A percentile compares a stretch with the other conserved stretches of the same genome.
Evolutionary conservation across 2,797 vertebrate species (phyloP).

Genomic region (Myoxocephalus aenaeus): DNA sequence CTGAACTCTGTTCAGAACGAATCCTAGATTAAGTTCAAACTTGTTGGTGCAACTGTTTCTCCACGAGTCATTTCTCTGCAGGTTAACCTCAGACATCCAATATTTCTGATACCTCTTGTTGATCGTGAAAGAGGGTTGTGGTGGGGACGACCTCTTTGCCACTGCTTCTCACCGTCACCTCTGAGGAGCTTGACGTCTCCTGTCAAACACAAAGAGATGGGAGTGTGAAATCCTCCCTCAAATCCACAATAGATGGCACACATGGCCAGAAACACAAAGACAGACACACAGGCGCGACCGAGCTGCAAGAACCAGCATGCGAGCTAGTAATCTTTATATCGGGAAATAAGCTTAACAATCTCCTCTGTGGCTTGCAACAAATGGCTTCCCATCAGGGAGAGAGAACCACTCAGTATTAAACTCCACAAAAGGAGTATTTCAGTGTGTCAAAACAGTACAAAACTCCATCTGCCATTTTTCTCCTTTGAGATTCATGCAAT

Average conservation of each 20-base stretch:
- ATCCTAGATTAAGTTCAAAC: no score
- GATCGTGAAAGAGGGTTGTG: slow-evolving; percentile 74
- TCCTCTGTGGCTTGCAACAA: slow-evolving; percentile 34
- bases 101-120: slow-evolving; percentile 81
- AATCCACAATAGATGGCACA: background rate
- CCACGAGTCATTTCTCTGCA: background rate
- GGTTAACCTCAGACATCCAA: background rate
- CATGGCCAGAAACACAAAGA: background rate
- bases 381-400: slow-evolving; percentile 51
- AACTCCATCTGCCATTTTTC: slow-evolving; percentile 48
- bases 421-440: slow-evolving; percentile 36
- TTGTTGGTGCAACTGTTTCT: background rate
- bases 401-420: slow-evolving; percentile 43
- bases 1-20: no score
- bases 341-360: slow-evolving; percentile 46
- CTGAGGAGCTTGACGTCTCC: slow-evolving; percentile 86
- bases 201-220: slow-evolving; percentile 64
- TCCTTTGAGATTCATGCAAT: slow-evolving; percentile 50
- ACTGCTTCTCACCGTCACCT: slow-evolving; percentile 82
- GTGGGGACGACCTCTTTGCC: slow-evolving; percentile 79
- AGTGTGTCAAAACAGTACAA: slow-evolving; percentile 34
- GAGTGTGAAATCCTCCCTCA: background rate
- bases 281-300: slow-evolving; percentile 1
- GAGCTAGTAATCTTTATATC: slow-evolving; percentile 33
- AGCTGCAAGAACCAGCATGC: slow-evolving; percentile 36